Evolutionary conservation across 2,797 vertebrate species (phyloP).

Genomic region (Helarctos malayanus): DNA sequence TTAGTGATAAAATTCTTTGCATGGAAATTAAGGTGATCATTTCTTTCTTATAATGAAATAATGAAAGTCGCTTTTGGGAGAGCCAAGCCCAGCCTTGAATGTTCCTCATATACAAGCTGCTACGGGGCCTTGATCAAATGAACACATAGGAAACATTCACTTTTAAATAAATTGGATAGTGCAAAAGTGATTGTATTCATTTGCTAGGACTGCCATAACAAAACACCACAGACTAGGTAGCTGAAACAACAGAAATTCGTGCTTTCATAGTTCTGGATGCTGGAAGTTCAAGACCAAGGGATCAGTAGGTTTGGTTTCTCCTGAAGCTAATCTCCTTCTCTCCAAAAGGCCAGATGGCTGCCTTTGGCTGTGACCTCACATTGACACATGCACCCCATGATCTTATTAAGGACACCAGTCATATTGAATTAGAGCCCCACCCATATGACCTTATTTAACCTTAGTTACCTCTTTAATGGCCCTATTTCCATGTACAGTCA

Average conservation of each 20-base stretch:
- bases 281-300: background rate
- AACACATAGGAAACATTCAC: background rate
- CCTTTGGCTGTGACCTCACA: background rate
- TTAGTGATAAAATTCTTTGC: constrained; percentile 56
- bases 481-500: background rate
- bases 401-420: background rate
- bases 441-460: background rate
- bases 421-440: background rate
- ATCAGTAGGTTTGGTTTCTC: background rate
- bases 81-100: background rate
- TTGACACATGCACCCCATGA: background rate
- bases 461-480: background rate
- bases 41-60: constrained; percentile 56
- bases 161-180: background rate
- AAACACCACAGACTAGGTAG: background rate
- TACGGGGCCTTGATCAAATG: background rate
- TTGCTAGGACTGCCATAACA: background rate
- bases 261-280: background rate
- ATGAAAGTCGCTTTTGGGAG: background rate
- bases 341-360: background rate
- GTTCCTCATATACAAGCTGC: background rate
- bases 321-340: background rate
- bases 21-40: background rate
- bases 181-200: background rate
- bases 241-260: background rate